These are phyloP conservation scores for Hypotaenidia philippensis DNA, from an alignment of 2,797 vertebrate genomes.

Conservation along the genomic window DNA sequence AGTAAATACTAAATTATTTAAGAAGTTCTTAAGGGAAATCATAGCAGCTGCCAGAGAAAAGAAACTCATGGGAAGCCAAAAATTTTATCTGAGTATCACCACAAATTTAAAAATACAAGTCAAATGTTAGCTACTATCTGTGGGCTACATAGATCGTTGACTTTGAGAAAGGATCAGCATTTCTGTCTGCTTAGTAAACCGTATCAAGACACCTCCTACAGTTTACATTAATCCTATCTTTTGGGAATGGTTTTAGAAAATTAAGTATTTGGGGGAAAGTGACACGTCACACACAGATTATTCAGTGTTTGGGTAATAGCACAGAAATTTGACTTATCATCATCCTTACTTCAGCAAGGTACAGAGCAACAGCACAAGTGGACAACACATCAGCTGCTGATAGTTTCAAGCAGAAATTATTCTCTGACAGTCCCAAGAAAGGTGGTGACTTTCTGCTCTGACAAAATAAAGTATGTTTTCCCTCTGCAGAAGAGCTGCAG, in stretches of 20 bases:
- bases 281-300: neutral
- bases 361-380: neutral
- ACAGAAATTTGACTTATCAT: neutral
- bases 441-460: neutral
- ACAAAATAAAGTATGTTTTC: neutral
- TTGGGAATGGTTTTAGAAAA: neutral
- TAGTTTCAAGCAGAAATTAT: neutral
- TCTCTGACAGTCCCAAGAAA: neutral
- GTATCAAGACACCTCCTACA: neutral
- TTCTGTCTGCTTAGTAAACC: neutral
- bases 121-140: constrained; percentile 6
- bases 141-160: neutral
- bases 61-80: constrained; percentile 29
- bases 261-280: neutral
- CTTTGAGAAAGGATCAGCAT: constrained; percentile 38
- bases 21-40: constrained; percentile 46
- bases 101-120: constrained; percentile 37
- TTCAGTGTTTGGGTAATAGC: neutral
- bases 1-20: constrained; percentile 33
- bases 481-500: neutral
- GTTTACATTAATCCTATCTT: neutral
- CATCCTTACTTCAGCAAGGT: neutral
- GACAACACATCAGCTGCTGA: rapidly evolving
- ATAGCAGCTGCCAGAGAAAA: constrained; percentile 21
- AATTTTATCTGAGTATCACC: neutral